phyloP scores from a whole-genome alignment of 2,113 vertebrate species.

The Lycaon pictus region DNA sequence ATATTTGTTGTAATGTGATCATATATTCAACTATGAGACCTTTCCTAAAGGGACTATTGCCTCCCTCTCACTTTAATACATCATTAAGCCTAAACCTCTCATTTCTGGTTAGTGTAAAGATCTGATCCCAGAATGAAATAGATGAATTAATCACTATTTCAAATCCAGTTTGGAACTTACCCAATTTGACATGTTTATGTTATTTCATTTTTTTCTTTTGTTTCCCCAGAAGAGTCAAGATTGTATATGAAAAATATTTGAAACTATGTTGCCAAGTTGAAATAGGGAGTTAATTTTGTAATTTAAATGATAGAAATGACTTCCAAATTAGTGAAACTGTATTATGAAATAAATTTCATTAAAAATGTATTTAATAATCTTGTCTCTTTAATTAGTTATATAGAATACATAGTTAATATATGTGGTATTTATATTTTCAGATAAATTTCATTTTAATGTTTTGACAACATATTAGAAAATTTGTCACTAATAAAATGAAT shows the following conservation, averaged over 20 bases:
- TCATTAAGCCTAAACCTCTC: not conserved
- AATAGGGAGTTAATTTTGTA: not conserved
- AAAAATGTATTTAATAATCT: not conserved
- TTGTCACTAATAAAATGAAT: not conserved
- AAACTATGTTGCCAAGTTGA: not conserved
- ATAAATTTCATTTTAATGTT: constrained; percentile 38
- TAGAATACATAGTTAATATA: not conserved
- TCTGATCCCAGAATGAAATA: not conserved
- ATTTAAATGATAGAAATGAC: not conserved
- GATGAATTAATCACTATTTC: not conserved
- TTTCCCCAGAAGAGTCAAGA: not conserved
- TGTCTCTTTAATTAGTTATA: not conserved
- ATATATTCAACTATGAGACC: not conserved
- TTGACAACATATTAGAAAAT: constrained; percentile 28
- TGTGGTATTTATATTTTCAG: not conserved
- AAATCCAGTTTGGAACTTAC: not conserved
- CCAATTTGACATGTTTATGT: not conserved
- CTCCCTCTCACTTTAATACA: not conserved
- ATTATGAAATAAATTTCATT: constrained; percentile 27
- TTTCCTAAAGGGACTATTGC: not conserved
- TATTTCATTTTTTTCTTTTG: not conserved
- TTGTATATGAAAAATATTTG: not conserved
- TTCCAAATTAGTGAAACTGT: constrained; percentile 37
- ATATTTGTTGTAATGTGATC: not conserved
- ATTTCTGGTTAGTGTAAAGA: not conserved